Evolutionary conservation across 2,888 invertebrate species (phyloP).

Genomic region (Trichogramma evanescens): DNA sequence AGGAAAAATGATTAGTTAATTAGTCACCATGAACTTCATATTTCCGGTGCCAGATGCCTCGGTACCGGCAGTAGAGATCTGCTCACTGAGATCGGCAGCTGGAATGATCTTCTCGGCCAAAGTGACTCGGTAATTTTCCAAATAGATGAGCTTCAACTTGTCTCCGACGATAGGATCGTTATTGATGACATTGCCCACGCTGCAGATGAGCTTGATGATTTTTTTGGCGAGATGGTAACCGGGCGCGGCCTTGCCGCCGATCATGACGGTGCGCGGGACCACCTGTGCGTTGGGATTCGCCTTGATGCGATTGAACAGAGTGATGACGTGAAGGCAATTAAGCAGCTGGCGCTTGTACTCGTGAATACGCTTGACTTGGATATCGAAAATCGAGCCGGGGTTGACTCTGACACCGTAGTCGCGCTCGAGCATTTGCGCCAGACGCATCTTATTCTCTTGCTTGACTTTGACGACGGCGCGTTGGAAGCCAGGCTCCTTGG

Average conservation of each 20-base stretch:
- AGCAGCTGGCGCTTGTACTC: conserved; percentile 98
- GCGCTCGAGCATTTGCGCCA: conserved; percentile 78
- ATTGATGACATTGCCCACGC: conserved; percentile 89
- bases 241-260: conserved; percentile 96
- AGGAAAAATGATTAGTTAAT: background rate
- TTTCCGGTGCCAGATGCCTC: conserved; percentile 99
- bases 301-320: conserved; percentile 96
- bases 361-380: conserved; percentile 95
- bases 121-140: conserved; percentile 98
- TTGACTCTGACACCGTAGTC: conserved; percentile 87
- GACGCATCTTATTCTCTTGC: conserved; percentile 92
- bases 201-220: conserved; percentile 93
- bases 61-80: conserved; percentile 98
- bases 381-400: conserved; percentile 93
- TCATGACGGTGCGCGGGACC: conserved; percentile 93
- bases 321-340: conserved; percentile 93
- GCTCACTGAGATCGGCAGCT: conserved; percentile 96
- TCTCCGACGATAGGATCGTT: conserved; percentile 98
- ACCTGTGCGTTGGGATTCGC: conserved; percentile 77
- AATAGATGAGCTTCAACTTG: conserved; percentile 85
- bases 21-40: conserved; percentile 91
- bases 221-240: conserved; percentile 98
- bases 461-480: conserved; percentile 89
- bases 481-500: conserved; percentile 84
- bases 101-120: conserved; percentile 98